Percentiles rank a stretch among this genome's conserved stretches.
phyloP scores from a whole-genome alignment of 1,140 invertebrate species.

The Bombus waltoni region DNA sequence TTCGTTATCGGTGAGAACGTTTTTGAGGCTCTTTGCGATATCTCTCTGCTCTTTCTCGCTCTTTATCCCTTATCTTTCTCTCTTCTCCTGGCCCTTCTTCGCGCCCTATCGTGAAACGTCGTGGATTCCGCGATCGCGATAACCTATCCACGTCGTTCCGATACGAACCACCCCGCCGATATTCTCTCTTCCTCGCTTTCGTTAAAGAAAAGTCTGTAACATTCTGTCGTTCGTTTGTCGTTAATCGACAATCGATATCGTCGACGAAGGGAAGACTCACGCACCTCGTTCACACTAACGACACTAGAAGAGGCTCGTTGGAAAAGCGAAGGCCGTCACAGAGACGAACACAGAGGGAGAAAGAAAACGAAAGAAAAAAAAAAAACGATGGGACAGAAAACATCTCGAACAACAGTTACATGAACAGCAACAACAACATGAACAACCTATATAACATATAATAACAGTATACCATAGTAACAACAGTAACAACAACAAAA shows the following conservation, averaged over 20 bases:
- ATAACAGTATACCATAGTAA: constrained; percentile 29
- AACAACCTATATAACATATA: constrained; percentile 48
- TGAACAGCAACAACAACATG: constrained; percentile 50
- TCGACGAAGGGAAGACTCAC: constrained; percentile 55
- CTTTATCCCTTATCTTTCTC: constrained; percentile 14
- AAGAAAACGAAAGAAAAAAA: constrained; percentile 37
- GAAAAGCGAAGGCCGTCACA: constrained; percentile 37
- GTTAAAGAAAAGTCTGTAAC: neutral
- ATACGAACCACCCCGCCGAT: neutral
- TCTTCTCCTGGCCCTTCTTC: neutral
- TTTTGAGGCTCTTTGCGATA: constrained; percentile 12
- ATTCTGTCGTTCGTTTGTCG: constrained; percentile 8
- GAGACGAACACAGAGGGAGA: constrained; percentile 12
- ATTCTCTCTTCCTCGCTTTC: neutral
- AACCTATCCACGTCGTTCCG: constrained; percentile 6
- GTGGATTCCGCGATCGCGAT: constrained; percentile 28
- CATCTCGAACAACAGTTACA: constrained; percentile 58
- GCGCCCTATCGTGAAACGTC: neutral
- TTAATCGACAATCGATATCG: constrained; percentile 30
- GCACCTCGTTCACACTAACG: constrained; percentile 54
- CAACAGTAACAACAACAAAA: constrained; percentile 47
- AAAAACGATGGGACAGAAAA: constrained; percentile 47
- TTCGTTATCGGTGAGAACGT: constrained; percentile 39
- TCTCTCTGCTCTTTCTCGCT: constrained; percentile 11
- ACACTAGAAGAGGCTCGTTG: constrained; percentile 26